phyloP scores from a whole-genome alignment of 2,797 vertebrate species.

The Poeciliopsis paucimaculata region DNA sequence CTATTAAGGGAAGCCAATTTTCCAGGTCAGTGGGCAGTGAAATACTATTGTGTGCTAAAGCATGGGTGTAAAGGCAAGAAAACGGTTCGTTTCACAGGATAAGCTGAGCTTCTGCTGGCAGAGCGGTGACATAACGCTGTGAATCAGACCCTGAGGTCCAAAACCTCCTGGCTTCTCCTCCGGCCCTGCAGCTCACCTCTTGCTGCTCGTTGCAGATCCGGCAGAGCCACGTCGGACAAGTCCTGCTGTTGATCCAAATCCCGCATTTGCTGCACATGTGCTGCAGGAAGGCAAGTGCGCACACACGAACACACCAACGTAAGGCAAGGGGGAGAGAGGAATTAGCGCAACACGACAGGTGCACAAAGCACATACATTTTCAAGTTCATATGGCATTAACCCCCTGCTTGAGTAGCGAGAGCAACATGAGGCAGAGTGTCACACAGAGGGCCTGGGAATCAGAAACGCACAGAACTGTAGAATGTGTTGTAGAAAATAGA shows the following conservation, averaged over 20 bases:
- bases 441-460: slow-evolving; percentile 22
- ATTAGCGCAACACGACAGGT: slow-evolving; percentile 25
- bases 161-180: neutral
- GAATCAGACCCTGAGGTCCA: neutral
- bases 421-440: slow-evolving; percentile 34
- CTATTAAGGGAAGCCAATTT: slow-evolving; percentile 41
- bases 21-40: slow-evolving; percentile 40
- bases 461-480: neutral
- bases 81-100: slow-evolving; percentile 21
- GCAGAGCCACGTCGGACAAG: slow-evolving; percentile 88
- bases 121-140: slow-evolving; percentile 12
- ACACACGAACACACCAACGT: slow-evolving; percentile 14
- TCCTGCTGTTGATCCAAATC: slow-evolving; percentile 83
- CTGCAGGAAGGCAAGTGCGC: slow-evolving; percentile 69
- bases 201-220: slow-evolving; percentile 93
- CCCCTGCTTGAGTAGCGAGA: slow-evolving; percentile 9
- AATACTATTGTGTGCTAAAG: slow-evolving; percentile 35
- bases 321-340: neutral
- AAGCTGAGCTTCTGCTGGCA: slow-evolving; percentile 2
- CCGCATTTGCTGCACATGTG: slow-evolving; percentile 93
- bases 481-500: neutral
- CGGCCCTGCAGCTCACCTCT: slow-evolving; percentile 83
- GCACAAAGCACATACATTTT: slow-evolving; percentile 19
- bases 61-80: slow-evolving; percentile 17
- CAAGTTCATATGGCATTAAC: slow-evolving; percentile 49